Conservation (phyloP, 37 sponge, comb jelly and placozoan species). For the Halisarca cf. caerulea region DNA sequence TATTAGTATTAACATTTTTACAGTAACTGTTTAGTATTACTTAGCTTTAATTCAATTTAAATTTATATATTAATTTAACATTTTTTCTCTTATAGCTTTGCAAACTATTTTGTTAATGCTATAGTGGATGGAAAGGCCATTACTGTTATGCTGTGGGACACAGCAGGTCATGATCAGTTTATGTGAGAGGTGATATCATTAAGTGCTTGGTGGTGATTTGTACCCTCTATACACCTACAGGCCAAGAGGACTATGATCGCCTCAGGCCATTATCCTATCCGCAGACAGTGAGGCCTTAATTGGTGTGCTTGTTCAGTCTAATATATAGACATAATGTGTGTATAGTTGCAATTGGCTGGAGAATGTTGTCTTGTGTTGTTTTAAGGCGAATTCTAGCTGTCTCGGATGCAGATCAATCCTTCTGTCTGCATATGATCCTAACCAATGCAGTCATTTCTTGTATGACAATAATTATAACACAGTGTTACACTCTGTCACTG, state of each 20-base stretch:
- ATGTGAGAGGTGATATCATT: neutral
- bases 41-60: neutral
- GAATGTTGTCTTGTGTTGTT: too few species aligned
- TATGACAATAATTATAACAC: too few species aligned
- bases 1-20: too few species aligned
- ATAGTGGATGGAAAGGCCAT: slow-evolving; percentile 99
- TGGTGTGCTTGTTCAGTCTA: too few species aligned
- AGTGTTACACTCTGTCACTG: too few species aligned
- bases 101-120: slow-evolving; percentile 96
- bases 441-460: too few species aligned
- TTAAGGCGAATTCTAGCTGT: too few species aligned
- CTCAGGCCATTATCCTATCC: slow-evolving; percentile 92
- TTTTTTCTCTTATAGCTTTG: neutral
- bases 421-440: too few species aligned
- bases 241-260: slow-evolving; percentile 94
- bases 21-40: neutral
- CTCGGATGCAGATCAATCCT: too few species aligned
- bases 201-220: neutral
- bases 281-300: slow-evolving; percentile 86
- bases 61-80: too few species aligned
- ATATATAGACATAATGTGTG: too few species aligned
- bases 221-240: slow-evolving; percentile 20
- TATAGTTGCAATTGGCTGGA: too few species aligned
- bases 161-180: slow-evolving; percentile 96
- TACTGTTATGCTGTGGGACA: slow-evolving; percentile 96